Conservation (phyloP, 2,797 vertebrate species). For the Coranthus polyacanthus region DNA sequence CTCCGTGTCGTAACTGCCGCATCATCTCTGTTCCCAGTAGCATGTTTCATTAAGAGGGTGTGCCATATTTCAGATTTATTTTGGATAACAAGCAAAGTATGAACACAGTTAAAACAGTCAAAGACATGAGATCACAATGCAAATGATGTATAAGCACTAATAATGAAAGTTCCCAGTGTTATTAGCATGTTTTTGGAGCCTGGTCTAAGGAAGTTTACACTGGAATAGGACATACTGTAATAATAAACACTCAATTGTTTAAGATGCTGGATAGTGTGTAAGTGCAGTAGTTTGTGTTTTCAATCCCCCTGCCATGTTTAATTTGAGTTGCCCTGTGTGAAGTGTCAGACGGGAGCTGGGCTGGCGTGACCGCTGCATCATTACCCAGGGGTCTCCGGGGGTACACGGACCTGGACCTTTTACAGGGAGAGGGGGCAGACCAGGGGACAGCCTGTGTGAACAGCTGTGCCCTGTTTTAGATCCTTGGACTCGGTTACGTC, state of each 20-base stretch:
- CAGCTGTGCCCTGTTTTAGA: constrained; percentile 86
- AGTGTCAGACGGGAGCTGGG: constrained; percentile 61
- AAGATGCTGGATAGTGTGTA: background rate
- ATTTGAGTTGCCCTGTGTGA: constrained; percentile 60
- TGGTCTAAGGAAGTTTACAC: constrained; percentile 30
- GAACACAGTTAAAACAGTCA: constrained; percentile 2
- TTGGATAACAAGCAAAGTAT: constrained; percentile 6
- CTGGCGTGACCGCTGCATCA: constrained; percentile 75
- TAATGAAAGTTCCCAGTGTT: constrained; percentile 2
- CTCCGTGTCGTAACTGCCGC: constrained; percentile 7
- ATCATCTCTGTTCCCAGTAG: constrained; percentile 10
- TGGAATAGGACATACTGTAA: constrained; percentile 29
- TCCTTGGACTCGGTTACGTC: constrained; percentile 81
- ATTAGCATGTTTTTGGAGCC: background rate
- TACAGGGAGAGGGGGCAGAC: constrained; percentile 65
- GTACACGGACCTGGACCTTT: constrained; percentile 69
- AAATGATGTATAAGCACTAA: background rate
- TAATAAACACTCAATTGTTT: background rate
- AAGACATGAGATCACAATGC: constrained; percentile 6
- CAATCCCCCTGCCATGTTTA: constrained; percentile 41
- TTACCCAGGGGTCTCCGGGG: constrained; percentile 77
- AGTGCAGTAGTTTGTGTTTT: constrained; percentile 17
- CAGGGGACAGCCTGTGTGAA: constrained; percentile 80
- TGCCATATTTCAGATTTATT: constrained; percentile 23
- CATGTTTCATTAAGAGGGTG: background rate